Evolutionary conservation across 2,797 vertebrate genomes (phyloP), one percentile per base, ranked within the genome.

Genomic region (Poecilia picta): DNA sequence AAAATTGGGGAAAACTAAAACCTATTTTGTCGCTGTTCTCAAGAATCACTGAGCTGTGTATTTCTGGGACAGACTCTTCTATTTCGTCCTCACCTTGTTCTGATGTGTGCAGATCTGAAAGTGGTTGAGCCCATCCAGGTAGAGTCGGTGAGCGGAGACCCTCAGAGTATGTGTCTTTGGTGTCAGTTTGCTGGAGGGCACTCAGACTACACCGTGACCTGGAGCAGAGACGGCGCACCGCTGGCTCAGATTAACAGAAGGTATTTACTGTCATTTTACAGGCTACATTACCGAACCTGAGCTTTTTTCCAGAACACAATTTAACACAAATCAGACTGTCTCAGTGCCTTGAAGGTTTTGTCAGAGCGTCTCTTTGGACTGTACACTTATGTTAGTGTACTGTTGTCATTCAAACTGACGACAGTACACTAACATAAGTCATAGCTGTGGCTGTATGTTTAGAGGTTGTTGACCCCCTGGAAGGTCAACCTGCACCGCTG

Each of bases 181-280:
- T 99, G 98, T 90, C 96, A 96, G 81, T 98, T 99, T 91, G 87
- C 95, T 13, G 90, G 96, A 23, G 94, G 98, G 79, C 91, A 94
- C 13, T 92, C 93, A 15, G 95, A 97, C 74, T 94, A 96, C 92
- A 96, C 92, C 0, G 83, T 98, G 83, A 96, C 92, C 0, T 99
- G 98, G 98, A 97, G 92, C 74, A 97, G 96, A 92, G 97, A 96
- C 25, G 95, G 93, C 72, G 79, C 90, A 3, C 46, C 95, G 7
- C 94, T 98, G 79, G 83, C 93, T 28, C 96, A 91, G 83, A 86
- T 94, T 47, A 96, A 97, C 76, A 97, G 95, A 92, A 97, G 97
- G 98, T 93, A 87, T 85, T 73, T 47, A 4, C 18, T 74, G 71
- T 79, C 6, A 46, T 25, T 68, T 51, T 15, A 23, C 4, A 36